Evolutionary conservation across 2,797 vertebrate genomes (phyloP).

Genomic region (Rhynchotus rufescens): DNA sequence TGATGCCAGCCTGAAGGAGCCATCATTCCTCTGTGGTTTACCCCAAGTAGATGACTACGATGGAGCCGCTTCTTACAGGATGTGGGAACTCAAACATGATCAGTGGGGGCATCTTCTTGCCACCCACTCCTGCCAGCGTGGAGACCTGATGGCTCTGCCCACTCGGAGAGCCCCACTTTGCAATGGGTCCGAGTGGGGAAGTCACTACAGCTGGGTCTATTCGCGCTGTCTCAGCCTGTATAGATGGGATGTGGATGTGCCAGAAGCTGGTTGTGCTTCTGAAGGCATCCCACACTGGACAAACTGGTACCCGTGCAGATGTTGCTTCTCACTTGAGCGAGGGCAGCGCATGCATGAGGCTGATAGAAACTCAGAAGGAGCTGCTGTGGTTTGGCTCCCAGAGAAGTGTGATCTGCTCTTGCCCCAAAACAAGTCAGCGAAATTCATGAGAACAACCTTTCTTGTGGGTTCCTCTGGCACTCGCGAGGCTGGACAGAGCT

Average conservation of each 20-base stretch:
- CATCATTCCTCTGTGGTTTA: neutral
- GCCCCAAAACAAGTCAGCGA: slow-evolving; percentile 1
- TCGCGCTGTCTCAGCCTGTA: neutral
- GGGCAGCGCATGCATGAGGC: neutral
- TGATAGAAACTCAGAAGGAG: slow-evolving; percentile 37
- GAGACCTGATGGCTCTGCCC: neutral
- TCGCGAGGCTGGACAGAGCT: neutral
- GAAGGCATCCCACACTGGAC: neutral
- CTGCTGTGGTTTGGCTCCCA: slow-evolving; percentile 40
- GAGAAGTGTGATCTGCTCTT: slow-evolving; percentile 28
- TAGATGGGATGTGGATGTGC: neutral
- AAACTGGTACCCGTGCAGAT: neutral
- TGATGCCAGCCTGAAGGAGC: neutral
- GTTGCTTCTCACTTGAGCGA: rapidly evolving
- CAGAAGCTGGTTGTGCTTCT: neutral
- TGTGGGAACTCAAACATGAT: neutral
- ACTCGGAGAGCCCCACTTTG: neutral
- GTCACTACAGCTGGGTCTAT: neutral
- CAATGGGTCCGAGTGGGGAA: neutral
- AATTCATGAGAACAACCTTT: slow-evolving; percentile 36
- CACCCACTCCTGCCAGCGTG: neutral
- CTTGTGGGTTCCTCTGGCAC: slow-evolving; percentile 56
- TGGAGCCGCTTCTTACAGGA: neutral
- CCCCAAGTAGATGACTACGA: neutral
- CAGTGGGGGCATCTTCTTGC: rapidly evolving